Evolutionary conservation across 2,888 invertebrate genomes (phyloP).

Genomic region (Acleris cristana): DNA sequence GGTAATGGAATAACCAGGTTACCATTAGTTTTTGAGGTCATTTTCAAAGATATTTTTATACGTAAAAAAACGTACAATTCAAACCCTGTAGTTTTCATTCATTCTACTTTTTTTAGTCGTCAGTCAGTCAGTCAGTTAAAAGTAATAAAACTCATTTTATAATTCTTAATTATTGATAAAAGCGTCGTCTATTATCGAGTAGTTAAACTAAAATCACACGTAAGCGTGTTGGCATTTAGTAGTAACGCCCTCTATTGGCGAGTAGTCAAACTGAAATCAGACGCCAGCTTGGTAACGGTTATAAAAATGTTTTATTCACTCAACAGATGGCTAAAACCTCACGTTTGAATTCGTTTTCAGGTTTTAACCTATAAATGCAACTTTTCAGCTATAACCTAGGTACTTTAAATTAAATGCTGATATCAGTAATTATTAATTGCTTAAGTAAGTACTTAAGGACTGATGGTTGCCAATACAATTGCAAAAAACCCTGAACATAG

Average conservation of each 20-base stretch:
- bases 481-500: no score
- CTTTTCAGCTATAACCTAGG: no score
- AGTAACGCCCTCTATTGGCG: neutral
- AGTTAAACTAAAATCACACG: conserved; percentile 36
- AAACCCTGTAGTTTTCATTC: no score
- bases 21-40: neutral
- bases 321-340: neutral
- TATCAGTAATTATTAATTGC: no score
- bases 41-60: neutral
- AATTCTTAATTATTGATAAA: neutral
- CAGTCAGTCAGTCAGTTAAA: no score
- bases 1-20: conserved; percentile 35
- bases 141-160: no score
- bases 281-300: neutral
- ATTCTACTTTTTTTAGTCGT: no score
- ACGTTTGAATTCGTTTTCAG: neutral
- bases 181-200: conserved; percentile 29
- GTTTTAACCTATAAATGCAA: no score
- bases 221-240: neutral
- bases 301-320: neutral
- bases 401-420: no score
- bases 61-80: no score
- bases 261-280: neutral
- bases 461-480: no score
- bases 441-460: no score